phyloP scores from a whole-genome alignment of 2,888 invertebrate species.

The Auanema freiburgensis region DNA sequence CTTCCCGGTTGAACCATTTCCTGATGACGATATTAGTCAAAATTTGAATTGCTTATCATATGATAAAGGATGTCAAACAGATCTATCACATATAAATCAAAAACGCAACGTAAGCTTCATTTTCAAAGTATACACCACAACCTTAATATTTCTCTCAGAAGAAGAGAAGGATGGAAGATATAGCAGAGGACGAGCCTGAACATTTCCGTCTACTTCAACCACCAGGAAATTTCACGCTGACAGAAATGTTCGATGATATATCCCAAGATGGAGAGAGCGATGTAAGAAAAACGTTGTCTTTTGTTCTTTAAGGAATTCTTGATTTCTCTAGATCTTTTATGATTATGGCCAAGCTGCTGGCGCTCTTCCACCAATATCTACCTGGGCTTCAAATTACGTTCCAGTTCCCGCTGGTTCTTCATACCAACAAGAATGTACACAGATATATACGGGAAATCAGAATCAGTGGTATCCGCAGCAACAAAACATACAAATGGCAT shows the following conservation, averaged over 20 bases:
- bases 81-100: not conserved
- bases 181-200: slow-evolving; percentile 41
- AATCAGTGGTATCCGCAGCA: not conserved
- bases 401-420: too few species aligned
- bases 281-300: not conserved
- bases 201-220: slow-evolving; percentile 52
- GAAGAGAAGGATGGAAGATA: slow-evolving; percentile 28
- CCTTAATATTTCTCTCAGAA: slow-evolving; percentile 23
- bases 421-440: too few species aligned
- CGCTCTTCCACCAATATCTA: too few species aligned
- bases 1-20: slow-evolving; percentile 59
- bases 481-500: not conserved
- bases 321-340: too few species aligned
- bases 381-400: too few species aligned
- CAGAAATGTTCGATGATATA: slow-evolving; percentile 61
- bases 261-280: slow-evolving; percentile 15
- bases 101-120: not conserved
- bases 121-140: slow-evolving; percentile 7
- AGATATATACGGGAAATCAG: too few species aligned
- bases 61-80: slow-evolving; percentile 17
- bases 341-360: too few species aligned
- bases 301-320: not conserved
- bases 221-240: slow-evolving; percentile 55
- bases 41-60: slow-evolving; percentile 2
- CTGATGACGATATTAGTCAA: slow-evolving; percentile 23